Conservation (phyloP, 2,888 invertebrate genomes). For the Leptinotarsa peninsularis region DNA sequence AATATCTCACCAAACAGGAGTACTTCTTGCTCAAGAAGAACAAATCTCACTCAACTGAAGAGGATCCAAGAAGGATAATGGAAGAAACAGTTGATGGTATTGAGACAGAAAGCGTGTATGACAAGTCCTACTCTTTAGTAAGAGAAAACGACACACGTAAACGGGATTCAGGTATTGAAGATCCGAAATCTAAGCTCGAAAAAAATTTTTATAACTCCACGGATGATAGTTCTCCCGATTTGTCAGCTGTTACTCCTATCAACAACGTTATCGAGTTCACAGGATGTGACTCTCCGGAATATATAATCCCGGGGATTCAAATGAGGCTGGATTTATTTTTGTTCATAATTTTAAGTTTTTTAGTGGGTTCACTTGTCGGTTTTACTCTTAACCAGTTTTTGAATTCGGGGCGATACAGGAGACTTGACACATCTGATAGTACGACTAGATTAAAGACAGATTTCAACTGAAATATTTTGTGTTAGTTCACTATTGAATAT, state of each 20-base stretch:
- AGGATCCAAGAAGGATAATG: background rate
- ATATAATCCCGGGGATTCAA: background rate
- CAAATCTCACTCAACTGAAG: background rate
- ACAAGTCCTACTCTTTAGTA: constrained; percentile 35
- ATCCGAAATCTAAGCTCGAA: background rate
- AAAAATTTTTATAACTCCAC: background rate
- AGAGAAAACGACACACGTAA: constrained; percentile 22
- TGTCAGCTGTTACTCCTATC: constrained; percentile 10
- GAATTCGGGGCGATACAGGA: constrained; percentile 34
- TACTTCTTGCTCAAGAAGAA: background rate
- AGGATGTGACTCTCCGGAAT: constrained; percentile 26
- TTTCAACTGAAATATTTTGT: background rate
- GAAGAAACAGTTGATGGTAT: background rate
- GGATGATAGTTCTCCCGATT: background rate
- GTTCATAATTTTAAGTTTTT: constrained; percentile 33
- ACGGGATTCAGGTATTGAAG: background rate
- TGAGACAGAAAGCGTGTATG: constrained; percentile 9
- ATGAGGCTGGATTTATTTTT: constrained; percentile 30
- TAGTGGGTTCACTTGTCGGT: constrained; percentile 42
- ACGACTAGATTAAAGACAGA: constrained; percentile 9
- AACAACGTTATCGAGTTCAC: constrained; percentile 25
- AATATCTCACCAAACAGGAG: constrained; percentile 3
- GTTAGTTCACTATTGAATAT: background rate
- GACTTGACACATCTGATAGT: constrained; percentile 37
- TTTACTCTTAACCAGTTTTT: constrained; percentile 37